phyloP scores from a whole-genome alignment of 2,888 invertebrate genomes.

The Fragum sueziense region DNA sequence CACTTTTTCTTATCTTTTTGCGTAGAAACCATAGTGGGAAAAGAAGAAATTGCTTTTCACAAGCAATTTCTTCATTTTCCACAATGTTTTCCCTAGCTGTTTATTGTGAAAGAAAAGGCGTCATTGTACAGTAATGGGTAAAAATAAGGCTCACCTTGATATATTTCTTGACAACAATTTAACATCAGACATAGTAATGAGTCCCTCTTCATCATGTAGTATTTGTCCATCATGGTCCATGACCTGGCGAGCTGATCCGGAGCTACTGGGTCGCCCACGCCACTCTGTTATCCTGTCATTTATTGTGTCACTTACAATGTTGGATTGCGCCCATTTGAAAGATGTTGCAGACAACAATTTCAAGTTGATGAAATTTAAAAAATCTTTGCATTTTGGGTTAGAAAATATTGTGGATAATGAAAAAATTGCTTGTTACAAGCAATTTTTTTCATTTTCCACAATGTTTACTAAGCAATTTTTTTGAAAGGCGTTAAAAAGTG shows the following conservation, averaged over 20 bases:
- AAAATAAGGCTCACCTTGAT: slow-evolving; percentile 59
- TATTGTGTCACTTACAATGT: slow-evolving; percentile 67
- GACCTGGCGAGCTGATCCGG: slow-evolving; percentile 56
- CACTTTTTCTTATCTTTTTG: too few species aligned
- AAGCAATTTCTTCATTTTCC: too few species aligned
- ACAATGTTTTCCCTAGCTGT: too few species aligned
- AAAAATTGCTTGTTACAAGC: neutral
- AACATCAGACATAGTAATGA: slow-evolving; percentile 66
- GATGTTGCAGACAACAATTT: too few species aligned
- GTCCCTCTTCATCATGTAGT: slow-evolving; percentile 57
- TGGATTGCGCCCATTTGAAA: too few species aligned
- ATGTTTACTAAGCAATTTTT: neutral
- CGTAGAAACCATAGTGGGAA: too few species aligned
- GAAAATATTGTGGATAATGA: too few species aligned
- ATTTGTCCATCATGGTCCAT: slow-evolving; percentile 62
- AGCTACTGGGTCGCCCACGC: slow-evolving; percentile 70
- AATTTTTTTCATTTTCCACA: too few species aligned
- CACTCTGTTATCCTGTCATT: slow-evolving; percentile 63
- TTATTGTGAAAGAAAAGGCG: too few species aligned
- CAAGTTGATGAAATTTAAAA: too few species aligned
- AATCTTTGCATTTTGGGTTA: too few species aligned
- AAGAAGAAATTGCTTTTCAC: too few species aligned
- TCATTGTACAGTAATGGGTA: neutral
- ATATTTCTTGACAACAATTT: slow-evolving; percentile 69
- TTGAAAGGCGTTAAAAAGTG: neutral